Evolutionary conservation across 2,113 vertebrate species (phyloP).

Genomic region (Calyptomena viridis): DNA sequence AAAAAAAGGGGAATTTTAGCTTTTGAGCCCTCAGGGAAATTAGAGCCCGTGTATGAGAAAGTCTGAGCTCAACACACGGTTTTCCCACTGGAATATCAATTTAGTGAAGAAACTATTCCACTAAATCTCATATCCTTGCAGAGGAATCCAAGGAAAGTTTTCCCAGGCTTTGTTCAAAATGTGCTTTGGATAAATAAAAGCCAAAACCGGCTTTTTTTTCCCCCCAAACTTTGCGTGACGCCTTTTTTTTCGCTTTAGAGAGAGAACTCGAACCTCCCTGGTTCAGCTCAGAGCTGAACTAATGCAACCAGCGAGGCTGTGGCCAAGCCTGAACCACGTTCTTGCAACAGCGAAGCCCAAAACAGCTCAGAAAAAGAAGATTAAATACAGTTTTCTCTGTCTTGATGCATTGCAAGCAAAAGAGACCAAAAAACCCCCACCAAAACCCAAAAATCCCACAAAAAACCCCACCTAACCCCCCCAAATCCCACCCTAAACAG

Average conservation of each 20-base stretch:
- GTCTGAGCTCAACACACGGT: not conserved
- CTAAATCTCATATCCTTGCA: not conserved
- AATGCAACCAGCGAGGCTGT: not conserved
- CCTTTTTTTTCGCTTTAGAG: too few species aligned
- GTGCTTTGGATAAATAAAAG: not conserved
- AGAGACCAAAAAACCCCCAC: not conserved
- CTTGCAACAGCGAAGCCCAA: not conserved
- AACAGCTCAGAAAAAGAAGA: not conserved
- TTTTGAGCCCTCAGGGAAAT: not conserved
- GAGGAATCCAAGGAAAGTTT: not conserved
- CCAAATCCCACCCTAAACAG: not conserved
- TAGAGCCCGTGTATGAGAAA: not conserved
- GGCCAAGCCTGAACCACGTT: not conserved
- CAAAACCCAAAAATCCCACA: too few species aligned
- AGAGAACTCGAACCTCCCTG: not conserved
- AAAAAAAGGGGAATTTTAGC: not conserved
- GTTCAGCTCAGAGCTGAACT: not conserved
- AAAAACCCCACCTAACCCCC: not conserved
- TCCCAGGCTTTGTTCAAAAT: constrained; percentile 4
- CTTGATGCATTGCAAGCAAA: not conserved
- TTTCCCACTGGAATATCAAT: not conserved
- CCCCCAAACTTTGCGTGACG: not conserved
- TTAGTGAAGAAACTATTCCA: not conserved
- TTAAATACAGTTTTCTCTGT: not conserved
- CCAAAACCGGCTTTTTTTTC: not conserved